Conservation (phyloP, 2,113 vertebrate genomes). For the Gallinago jamesoni region DNA sequence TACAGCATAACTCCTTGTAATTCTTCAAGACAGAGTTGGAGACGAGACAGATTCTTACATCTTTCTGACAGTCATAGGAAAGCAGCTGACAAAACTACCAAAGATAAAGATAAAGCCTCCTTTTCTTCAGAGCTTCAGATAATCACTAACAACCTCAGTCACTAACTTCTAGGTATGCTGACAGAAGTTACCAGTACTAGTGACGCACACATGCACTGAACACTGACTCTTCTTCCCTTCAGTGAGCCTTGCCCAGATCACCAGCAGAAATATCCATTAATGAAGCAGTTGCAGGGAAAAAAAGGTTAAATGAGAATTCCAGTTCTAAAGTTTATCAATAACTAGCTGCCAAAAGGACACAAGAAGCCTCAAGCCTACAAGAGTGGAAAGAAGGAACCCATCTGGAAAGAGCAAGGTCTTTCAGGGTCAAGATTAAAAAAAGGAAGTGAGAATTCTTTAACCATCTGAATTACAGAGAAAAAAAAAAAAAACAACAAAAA, state of each 20-base stretch:
- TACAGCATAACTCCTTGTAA: neutral
- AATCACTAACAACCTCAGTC: neutral
- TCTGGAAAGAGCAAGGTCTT: neutral
- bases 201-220: neutral
- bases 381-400: neutral
- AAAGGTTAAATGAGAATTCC: neutral
- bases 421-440: neutral
- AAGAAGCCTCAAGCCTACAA: neutral
- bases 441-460: neutral
- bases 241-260: neutral
- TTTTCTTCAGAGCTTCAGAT: neutral
- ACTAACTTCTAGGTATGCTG: neutral
- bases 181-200: neutral
- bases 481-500: neutral
- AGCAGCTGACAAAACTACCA: neutral
- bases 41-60: neutral
- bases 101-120: neutral
- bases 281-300: neutral
- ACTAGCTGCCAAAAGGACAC: neutral
- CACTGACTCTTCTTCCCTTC: neutral
- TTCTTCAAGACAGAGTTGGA: neutral
- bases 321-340: neutral
- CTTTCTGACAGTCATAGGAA: neutral
- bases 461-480: neutral
- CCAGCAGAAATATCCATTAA: neutral